Conservation (phyloP, 2,797 vertebrate species). For the Ctenopoma multispine region DNA sequence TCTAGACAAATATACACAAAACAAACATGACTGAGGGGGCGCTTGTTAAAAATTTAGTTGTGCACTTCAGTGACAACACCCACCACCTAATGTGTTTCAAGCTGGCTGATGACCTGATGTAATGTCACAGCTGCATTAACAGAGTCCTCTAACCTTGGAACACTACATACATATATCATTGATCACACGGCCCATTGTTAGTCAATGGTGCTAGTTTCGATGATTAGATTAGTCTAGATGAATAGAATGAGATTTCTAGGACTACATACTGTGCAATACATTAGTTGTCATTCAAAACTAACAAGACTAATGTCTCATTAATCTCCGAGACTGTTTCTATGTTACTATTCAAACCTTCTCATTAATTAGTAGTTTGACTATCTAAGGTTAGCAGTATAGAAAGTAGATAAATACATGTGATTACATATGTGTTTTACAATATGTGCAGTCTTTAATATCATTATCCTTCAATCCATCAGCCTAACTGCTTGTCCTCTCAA, state of each 20-base stretch:
- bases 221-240: too few relatives aligned
- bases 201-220: too few relatives aligned
- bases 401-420: too few relatives aligned
- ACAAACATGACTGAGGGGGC: constrained; percentile 17
- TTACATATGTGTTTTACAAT: too few relatives aligned
- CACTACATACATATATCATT: constrained; percentile 21
- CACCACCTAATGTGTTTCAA: constrained; percentile 18
- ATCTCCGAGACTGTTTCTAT: background rate
- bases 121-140: constrained; percentile 17
- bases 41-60: constrained; percentile 13
- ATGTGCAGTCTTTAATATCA: too few relatives aligned
- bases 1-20: background rate
- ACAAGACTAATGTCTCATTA: background rate
- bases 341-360: too few relatives aligned
- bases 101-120: constrained; percentile 27
- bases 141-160: constrained; percentile 3
- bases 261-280: background rate
- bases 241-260: too few relatives aligned
- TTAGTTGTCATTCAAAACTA: background rate
- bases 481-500: too few relatives aligned
- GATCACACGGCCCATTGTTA: constrained; percentile 4
- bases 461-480: too few relatives aligned
- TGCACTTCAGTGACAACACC: constrained; percentile 9
- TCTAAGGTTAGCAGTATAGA: too few relatives aligned
- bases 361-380: too few relatives aligned